phyloP scores from a whole-genome alignment of 2,888 invertebrate genomes.

The Dusona sp. region DNA sequence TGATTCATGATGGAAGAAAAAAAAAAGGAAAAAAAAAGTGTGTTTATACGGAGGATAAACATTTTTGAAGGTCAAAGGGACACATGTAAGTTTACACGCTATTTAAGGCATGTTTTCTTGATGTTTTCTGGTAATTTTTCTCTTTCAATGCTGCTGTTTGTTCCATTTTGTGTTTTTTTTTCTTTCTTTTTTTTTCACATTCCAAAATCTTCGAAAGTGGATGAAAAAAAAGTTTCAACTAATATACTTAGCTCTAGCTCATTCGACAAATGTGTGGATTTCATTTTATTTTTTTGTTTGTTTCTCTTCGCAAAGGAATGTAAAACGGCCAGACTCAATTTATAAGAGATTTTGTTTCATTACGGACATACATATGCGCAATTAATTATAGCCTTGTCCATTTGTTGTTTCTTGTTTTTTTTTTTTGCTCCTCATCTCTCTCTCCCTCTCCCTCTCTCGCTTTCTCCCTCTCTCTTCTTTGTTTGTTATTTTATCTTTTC shows the following conservation, averaged over 20 bases:
- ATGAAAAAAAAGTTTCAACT: slow-evolving; percentile 57
- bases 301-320: slow-evolving; percentile 78
- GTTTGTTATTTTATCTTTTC: neutral
- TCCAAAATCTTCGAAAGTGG: slow-evolving; percentile 18
- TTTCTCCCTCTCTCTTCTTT: neutral
- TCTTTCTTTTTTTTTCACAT: slow-evolving; percentile 7
- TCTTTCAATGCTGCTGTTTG: neutral
- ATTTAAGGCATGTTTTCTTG: slow-evolving; percentile 43
- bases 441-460: slow-evolving; percentile 8
- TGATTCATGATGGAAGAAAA: slow-evolving; percentile 37
- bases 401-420: slow-evolving; percentile 71
- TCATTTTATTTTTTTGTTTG: slow-evolving; percentile 38
- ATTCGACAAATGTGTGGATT: slow-evolving; percentile 69
- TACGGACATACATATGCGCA: slow-evolving; percentile 77
- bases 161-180: neutral
- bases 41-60: slow-evolving; percentile 15
- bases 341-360: slow-evolving; percentile 54
- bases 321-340: slow-evolving; percentile 76
- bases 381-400: slow-evolving; percentile 81
- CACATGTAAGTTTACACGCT: slow-evolving; percentile 21
- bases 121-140: neutral
- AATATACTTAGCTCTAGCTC: slow-evolving; percentile 65
- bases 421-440: slow-evolving; percentile 44
- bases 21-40: neutral
- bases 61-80: slow-evolving; percentile 3